Evolutionary conservation across 2,888 invertebrate species (phyloP), one percentile per base, ranked within the genome.

Genomic region (Agrilus cyanescens): DNA sequence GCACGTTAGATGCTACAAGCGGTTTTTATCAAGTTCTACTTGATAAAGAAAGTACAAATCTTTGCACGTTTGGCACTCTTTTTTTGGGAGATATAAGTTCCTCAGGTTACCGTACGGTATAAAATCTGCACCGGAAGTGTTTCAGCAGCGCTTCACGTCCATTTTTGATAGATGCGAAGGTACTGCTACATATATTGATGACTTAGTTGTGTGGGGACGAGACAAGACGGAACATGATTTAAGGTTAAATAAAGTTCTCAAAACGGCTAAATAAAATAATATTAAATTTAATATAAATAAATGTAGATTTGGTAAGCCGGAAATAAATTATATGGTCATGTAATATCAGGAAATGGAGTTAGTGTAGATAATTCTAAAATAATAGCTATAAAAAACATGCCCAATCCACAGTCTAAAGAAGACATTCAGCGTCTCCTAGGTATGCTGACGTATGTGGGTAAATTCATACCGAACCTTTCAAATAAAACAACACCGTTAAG

Each of bases 241-340:
- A 25, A 25, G 32, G 25, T 15, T 43, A 43, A 38, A 38, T n/a
- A 32, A 33, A 7, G 34, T 43, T n/a, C 8, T 43, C 4, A 14
- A 38, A 16, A 25, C 33, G 8, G 38, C 38, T 2, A 35, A 5
- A n/a, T 12, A 43, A 35, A 12, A 12, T 5, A 38, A 38, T 18
- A 38, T 43, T 12, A 33, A 38, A 34, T 33, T 43, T 16, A 43
- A 43, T 14, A 33, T 25, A 7, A 14, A 3, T 14, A 29, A 12
- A 10, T 33, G 12, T 20, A 25, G 29, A 34, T 4, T 14, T 43
- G 30, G n/a, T n/a, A n/a, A n/a, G n/a, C n/a, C n/a, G n/a, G n/a
- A n/a, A n/a, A n/a, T n/a, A n/a, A n/a, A n/a, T n/a, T n/a, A n/a
- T n/a, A n/a, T n/a, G 38, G 38, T 29, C 35, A 38, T 29, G 30